Percentiles rank a stretch among this genome's conserved stretches.
Conservation (phyloP, 2,888 invertebrate species). For the Prenolepis imparis region DNA sequence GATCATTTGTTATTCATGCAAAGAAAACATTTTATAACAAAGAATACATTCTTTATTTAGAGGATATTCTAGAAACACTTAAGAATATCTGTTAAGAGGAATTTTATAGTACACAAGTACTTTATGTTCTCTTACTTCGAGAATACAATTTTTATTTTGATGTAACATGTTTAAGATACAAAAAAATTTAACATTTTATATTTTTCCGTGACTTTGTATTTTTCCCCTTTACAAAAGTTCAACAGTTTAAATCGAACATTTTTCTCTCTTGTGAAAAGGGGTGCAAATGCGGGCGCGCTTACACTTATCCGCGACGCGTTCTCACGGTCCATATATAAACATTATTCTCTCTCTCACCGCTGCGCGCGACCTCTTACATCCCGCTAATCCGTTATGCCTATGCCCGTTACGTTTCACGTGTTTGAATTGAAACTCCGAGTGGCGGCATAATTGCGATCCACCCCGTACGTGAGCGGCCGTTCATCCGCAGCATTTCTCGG, state of each 20-base stretch:
- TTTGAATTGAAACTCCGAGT: slow-evolving; percentile 21
- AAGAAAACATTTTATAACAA: too few species aligned
- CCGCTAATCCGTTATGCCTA: slow-evolving; percentile 41
- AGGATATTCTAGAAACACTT: too few species aligned
- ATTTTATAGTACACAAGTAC: too few species aligned
- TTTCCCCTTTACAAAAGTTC: not conserved
- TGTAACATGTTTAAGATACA: not conserved
- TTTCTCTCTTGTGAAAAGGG: slow-evolving; percentile 3
- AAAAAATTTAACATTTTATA: not conserved
- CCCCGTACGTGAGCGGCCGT: slow-evolving; percentile 56
- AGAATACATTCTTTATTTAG: too few species aligned
- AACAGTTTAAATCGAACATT: not conserved
- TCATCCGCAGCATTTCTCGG: slow-evolving; percentile 62
- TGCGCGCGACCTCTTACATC: slow-evolving; percentile 15
- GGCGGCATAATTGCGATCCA: slow-evolving; percentile 59
- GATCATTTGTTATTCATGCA: too few species aligned
- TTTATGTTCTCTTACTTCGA: too few species aligned
- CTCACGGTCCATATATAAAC: slow-evolving; percentile 26
- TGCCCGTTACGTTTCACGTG: slow-evolving; percentile 44
- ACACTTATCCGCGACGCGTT: not conserved
- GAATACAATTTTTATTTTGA: too few species aligned
- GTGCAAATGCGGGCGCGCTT: not conserved
- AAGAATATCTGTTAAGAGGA: too few species aligned
- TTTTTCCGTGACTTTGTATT: not conserved
- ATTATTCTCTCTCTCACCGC: not conserved